Evolutionary conservation across 2,113 vertebrate genomes (phyloP).

Genomic region (crab-eating macaque (Macaca fascicularis)): DNA sequence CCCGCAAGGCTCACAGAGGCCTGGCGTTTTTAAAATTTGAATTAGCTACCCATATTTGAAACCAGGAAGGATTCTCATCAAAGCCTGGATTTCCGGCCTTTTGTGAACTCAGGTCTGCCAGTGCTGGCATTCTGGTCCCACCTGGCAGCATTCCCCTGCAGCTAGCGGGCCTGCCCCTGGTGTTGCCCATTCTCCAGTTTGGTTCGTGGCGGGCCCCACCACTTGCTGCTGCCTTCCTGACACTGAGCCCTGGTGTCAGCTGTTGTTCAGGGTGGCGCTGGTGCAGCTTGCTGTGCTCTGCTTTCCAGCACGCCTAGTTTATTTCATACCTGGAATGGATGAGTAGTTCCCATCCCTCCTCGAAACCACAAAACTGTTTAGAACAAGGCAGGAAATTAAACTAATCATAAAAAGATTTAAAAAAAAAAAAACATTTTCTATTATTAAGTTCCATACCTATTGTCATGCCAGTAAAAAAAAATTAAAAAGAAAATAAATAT

Average conservation of each 20-base stretch:
- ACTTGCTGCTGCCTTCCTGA: fast-evolving
- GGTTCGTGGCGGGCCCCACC: fast-evolving
- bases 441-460: constrained; percentile 14
- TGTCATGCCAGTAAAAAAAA: neutral
- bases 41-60: neutral
- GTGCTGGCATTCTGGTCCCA: fast-evolving
- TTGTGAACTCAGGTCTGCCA: neutral
- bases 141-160: fast-evolving
- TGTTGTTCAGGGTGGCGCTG: no score
- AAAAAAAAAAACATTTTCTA: neutral
- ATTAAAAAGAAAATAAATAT: neutral
- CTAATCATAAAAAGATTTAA: constrained; percentile 1
- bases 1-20: neutral
- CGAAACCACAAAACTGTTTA: neutral
- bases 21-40: neutral
- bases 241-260: fast-evolving
- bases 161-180: neutral
- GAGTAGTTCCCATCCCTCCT: neutral
- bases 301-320: neutral
- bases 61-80: neutral
- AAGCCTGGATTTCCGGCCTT: neutral
- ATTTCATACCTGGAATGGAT: neutral
- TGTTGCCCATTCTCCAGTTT: fast-evolving
- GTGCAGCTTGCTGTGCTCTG: no score
- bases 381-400: constrained; percentile 41